phyloP scores from a whole-genome alignment of 2,113 vertebrate genomes.

The Tor tambroides region DNA sequence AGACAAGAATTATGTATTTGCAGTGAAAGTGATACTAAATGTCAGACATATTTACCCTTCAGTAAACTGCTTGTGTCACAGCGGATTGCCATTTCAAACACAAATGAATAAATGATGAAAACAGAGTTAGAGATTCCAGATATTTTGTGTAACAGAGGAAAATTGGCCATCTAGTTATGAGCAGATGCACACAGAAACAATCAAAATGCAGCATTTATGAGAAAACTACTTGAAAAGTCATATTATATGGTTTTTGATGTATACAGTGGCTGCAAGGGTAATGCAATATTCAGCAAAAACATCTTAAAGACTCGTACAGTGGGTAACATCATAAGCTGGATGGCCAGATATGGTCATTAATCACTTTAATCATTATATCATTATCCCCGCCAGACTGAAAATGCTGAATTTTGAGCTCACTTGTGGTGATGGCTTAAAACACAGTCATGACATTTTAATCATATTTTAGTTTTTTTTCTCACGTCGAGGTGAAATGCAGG shows the following conservation, averaged over 20 bases:
- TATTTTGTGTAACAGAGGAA: not conserved
- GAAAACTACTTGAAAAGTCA: not conserved
- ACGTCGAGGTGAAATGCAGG: conserved; percentile 14
- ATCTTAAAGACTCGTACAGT: not conserved
- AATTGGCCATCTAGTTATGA: conserved; percentile 2
- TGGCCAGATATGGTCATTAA: not conserved
- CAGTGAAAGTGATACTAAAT: not conserved
- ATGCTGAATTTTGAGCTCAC: not conserved
- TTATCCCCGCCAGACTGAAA: conserved; percentile 3
- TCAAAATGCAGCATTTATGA: conserved; percentile 37
- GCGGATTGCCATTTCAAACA: not conserved
- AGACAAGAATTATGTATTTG: not conserved
- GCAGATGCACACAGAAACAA: not conserved
- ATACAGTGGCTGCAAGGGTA: not conserved
- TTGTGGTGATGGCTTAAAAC: conserved; percentile 20
- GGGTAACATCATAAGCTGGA: not conserved
- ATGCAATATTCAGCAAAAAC: not conserved
- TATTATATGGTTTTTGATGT: not conserved
- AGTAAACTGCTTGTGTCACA: not conserved
- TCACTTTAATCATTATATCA: not conserved
- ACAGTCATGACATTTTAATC: conserved; percentile 22
- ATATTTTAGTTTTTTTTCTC: not conserved
- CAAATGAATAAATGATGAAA: conserved; percentile 37
- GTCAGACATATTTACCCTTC: conserved; percentile 9
- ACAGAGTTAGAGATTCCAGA: not conserved